Base-by-base conservation (phyloP, 2,888 invertebrate species). In the Spodoptera picta region DNA sequence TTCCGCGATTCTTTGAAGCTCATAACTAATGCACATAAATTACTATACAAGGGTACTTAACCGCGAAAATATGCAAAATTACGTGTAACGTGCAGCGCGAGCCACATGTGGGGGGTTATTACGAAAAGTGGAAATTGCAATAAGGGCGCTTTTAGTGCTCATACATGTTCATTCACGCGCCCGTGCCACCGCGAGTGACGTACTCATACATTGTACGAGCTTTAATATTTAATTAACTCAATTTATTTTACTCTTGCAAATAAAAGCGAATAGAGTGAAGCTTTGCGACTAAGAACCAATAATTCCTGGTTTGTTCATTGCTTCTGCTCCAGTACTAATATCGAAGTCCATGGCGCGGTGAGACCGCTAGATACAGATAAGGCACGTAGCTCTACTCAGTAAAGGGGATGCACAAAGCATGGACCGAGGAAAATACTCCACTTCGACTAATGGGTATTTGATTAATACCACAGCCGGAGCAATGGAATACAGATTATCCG, bases 1-100 rank as follows among this genome's bases (percentile, higher is more conserved):
- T 81, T 57, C 78, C 72, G 76, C 78, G 70, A 83, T 83, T 86
- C 86, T 83, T 86, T 87, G 79, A 81, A 73, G 82, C 82, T 81
- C 79, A 82, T 87, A 89, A 87, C 82, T 84, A 85, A 89, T 90
- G 89, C 87, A 83, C 90, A 91, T 91, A 91, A 87, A 90, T 91
- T 90, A 87, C 83, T 84, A 74, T 76, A 78, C 80, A 83, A 83
- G 85, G 74, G 83, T 83, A 83, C 87, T 90, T 90, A 83, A 81
- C 79, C 81, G 83, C 78, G 79, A 83, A 88, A 88, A 87, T 88
- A 90, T 90, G 89, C 83, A 86, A 88, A 87, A 90, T 88, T 87
- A 87, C 82, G 79, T 84, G 82, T 85, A 83, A 82, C 81, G 81
- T 88, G 87, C 83, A 84, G 73, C 73, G 65, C 66, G 83, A 75